A percentile compares a stretch with the other conserved stretches of the same genome.
Conservation (phyloP, 2,797 vertebrate genomes). For the Tachyglossus aculeatus region DNA sequence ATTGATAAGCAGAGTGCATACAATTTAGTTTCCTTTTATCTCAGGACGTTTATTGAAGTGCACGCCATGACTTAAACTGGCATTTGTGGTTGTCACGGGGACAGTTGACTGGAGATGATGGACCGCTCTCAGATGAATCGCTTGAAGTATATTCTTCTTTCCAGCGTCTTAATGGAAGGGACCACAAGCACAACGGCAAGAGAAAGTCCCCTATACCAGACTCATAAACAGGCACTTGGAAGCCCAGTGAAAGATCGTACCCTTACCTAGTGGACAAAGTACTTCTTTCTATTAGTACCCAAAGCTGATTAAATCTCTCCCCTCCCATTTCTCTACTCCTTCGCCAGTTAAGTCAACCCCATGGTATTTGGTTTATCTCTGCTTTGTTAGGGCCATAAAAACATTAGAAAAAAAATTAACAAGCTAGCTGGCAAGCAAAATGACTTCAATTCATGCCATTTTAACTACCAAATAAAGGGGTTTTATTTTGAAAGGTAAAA, state of each 20-base stretch:
- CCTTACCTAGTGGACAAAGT: conserved; percentile 63
- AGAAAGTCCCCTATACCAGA: conserved; percentile 28
- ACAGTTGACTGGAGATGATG: background rate
- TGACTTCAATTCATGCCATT: conserved; percentile 36
- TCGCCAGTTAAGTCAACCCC: conserved; percentile 63
- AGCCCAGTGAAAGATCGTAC: conserved; percentile 50
- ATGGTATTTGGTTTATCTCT: conserved; percentile 54
- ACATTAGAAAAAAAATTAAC: conserved; percentile 54
- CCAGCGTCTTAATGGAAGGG: conserved; percentile 4
- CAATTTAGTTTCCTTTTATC: background rate
- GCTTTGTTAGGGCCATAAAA: conserved; percentile 57
- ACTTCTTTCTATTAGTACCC: conserved; percentile 65
- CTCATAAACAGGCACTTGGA: conserved; percentile 56
- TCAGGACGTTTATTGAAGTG: background rate
- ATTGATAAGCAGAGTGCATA: background rate
- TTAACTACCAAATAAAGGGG: conserved; percentile 33
- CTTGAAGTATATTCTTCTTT: conserved; percentile 9
- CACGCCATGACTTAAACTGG: background rate
- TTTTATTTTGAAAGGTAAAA: conserved; percentile 48
- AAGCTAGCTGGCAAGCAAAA: conserved; percentile 47
- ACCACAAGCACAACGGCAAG: conserved; percentile 32
- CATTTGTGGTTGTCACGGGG: conserved; percentile 7
- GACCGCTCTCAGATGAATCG: background rate
- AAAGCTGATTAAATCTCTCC: conserved; percentile 66
- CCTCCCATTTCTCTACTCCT: conserved; percentile 60